Evolutionary conservation across 2,888 invertebrate genomes (phyloP).

Genomic region (Lepidonotus clava): DNA sequence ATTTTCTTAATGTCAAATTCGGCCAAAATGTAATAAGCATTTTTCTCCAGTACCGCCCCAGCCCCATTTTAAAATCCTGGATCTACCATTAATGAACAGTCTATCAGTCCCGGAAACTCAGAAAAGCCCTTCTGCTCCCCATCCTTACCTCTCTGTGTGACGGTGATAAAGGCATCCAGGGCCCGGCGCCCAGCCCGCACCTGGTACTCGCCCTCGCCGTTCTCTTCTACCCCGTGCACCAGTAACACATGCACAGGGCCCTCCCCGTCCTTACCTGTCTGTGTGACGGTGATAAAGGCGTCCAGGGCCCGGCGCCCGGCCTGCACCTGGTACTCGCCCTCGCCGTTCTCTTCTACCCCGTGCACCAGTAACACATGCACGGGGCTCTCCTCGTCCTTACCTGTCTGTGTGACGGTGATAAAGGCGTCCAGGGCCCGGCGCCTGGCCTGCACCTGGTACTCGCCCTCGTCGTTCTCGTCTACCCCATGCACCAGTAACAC

Average conservation of each 20-base stretch:
- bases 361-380: conserved; percentile 51
- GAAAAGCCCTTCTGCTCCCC: too few relatives aligned
- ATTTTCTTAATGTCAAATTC: too few relatives aligned
- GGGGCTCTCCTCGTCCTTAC: conserved; percentile 33
- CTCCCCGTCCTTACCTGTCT: neutral
- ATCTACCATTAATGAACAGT: too few relatives aligned
- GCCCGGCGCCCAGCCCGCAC: conserved; percentile 1
- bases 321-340: conserved; percentile 43
- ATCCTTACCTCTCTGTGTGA: neutral
- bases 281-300: conserved; percentile 3
- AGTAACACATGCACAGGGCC: conserved; percentile 45
- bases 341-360: conserved; percentile 9
- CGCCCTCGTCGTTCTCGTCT: conserved; percentile 34
- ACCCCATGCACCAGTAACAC: conserved; percentile 40
- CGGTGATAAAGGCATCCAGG: conserved; percentile 14
- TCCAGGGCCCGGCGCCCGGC: neutral
- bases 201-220: conserved; percentile 50
- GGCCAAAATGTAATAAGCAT: too few relatives aligned
- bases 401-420: neutral
- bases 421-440: neutral
- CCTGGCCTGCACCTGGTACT: conserved; percentile 22
- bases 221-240: conserved; percentile 6
- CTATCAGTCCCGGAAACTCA: too few relatives aligned
- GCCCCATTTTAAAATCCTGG: too few relatives aligned
- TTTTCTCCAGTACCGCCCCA: too few relatives aligned